Evolutionary conservation across 1,140 invertebrate species (phyloP), one percentile per base, ranked within the genome.

Genomic region (Zaprionus davidi): DNA sequence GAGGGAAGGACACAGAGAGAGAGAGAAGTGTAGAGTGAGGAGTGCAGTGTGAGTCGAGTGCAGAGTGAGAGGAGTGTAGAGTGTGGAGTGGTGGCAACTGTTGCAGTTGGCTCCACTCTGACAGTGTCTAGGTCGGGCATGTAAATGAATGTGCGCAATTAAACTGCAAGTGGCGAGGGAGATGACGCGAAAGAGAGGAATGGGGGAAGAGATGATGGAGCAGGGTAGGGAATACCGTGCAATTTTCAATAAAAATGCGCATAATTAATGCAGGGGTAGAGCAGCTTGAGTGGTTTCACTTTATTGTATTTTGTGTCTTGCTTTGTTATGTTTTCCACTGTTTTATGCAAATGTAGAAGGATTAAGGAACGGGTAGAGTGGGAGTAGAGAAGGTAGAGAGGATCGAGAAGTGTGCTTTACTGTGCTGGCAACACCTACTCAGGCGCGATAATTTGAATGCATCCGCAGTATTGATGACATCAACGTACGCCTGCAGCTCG

Each of bases 401-500:
- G n/a, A 6, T n/a, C 2, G 7, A 9, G 41, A 0, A 17, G 41
- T n/a, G 41, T 41, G 15, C 28, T 28, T 7, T n/a, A n/a, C 5
- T 44, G 41, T 44, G n/a, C 1, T 7, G n/a, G 41, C 41, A 22
- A 55, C 93, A 97, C 97, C 97, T 94, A 98, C 97, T 97, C 44
- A 98, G 94, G 93, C 96, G 94, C 13, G 97, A 97, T 15, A 98
- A 94, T 92, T 98, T 98, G 93, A 97, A 98, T 64, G 97, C 97
- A 93, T 98, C 97, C 28, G 97, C 97, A n/a, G 97, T 98, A 92
- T 98, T 97, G 91, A 98, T 98, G 79, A 98, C 95, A 92, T 98
- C 96, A 31, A 97, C 97, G 88, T 95, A 97, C n/a, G 96, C 96
- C 90, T 97, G 96, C 38, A 98, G 94, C 92, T 98, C 97, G 78